A percentile compares a stretch with the other conserved stretches of the same genome.
These are phyloP conservation scores for Euproctis similis DNA, from an alignment of 2,888 invertebrate genomes.

Conservation along the genomic window DNA sequence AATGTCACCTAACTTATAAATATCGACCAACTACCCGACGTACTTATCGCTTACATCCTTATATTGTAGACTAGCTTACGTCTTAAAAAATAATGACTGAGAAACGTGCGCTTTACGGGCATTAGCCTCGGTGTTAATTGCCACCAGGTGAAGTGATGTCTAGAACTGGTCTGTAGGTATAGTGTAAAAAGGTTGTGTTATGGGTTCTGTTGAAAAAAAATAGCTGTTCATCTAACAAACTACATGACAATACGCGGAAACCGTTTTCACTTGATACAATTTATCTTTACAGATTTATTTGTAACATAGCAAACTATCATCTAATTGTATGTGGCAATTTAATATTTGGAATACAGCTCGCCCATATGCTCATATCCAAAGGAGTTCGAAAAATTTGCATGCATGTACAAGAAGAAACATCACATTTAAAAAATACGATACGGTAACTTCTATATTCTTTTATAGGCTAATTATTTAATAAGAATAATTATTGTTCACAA, in stretches of 20 bases:
- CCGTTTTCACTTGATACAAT: too few relatives aligned
- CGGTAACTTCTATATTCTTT: constrained; percentile 17
- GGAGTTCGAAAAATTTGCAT: constrained; percentile 36
- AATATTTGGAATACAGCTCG: constrained; percentile 29
- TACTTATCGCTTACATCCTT: too few relatives aligned
- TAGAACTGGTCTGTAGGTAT: neutral
- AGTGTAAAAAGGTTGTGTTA: neutral
- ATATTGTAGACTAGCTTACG: too few relatives aligned
- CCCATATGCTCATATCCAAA: constrained; percentile 30
- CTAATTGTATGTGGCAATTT: constrained; percentile 32
- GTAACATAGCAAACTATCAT: neutral
- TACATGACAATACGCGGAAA: neutral
- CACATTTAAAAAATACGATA: constrained; percentile 16
- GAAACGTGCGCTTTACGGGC: neutral
- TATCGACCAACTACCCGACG: too few relatives aligned
- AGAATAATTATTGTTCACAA: too few relatives aligned
- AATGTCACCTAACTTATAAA: too few relatives aligned
- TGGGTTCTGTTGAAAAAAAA: neutral
- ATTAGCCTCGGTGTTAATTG: neutral
- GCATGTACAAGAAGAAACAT: constrained; percentile 15
- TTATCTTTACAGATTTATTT: constrained; percentile 1
- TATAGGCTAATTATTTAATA: neutral
- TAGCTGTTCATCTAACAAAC: too few relatives aligned
- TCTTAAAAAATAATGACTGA: too few relatives aligned
- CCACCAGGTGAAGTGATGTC: neutral